These are phyloP conservation scores for Diabrotica virgifera DNA, from an alignment of 1,140 invertebrate genomes.

Conservation along the genomic window DNA sequence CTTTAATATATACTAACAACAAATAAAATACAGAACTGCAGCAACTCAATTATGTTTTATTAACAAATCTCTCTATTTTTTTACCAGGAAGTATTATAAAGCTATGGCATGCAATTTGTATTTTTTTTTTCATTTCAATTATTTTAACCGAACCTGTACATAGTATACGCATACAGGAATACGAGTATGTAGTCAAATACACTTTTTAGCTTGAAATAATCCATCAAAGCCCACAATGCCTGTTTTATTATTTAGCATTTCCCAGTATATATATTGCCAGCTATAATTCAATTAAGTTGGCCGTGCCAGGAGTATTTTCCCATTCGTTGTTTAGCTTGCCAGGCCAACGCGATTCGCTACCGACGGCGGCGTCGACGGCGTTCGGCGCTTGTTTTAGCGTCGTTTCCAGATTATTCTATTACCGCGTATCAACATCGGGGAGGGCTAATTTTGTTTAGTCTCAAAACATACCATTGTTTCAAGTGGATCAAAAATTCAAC, in stretches of 20 bases:
- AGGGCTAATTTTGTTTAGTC: conserved; percentile 51
- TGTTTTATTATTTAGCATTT: conserved; percentile 34
- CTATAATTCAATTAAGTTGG: conserved; percentile 40
- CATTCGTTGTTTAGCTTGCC: conserved; percentile 27
- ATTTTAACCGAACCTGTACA: no score
- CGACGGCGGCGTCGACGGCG: conserved; percentile 2
- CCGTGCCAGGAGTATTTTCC: conserved; percentile 24
- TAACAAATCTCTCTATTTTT: no score
- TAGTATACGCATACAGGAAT: no score
- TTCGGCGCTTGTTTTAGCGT: conserved; percentile 23
- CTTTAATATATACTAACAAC: no score
- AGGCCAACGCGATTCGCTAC: conserved; percentile 7
- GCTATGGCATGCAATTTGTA: no score
- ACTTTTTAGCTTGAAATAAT: conserved; percentile 20
- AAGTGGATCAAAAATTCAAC: conserved; percentile 52
- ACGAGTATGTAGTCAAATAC: neutral
- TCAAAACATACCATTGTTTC: conserved; percentile 52
- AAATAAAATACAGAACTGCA: no score
- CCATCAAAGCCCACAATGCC: conserved; percentile 28
- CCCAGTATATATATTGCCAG: conserved; percentile 14
- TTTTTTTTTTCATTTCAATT: no score
- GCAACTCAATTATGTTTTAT: no score
- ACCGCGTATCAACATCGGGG: conserved; percentile 50
- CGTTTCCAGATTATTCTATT: conserved; percentile 51
- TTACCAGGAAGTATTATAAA: no score